These are phyloP conservation scores for Chunga burmeisteri DNA, from an alignment of 2,113 vertebrate genomes.

Conservation along the genomic window DNA sequence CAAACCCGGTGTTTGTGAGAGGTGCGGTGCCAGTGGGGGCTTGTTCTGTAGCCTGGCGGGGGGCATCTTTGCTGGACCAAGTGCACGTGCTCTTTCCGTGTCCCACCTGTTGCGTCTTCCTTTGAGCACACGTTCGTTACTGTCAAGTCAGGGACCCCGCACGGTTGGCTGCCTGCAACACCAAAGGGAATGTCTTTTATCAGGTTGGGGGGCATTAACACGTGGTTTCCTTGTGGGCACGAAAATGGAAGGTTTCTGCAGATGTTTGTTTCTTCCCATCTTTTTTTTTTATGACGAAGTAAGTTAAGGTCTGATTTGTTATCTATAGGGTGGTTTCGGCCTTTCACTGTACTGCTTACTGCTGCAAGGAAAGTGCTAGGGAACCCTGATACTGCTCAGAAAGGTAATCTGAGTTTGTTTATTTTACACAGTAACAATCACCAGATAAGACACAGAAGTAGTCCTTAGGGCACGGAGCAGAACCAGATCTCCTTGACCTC, in stretches of 20 bases:
- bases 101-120: neutral
- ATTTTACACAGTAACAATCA: neutral
- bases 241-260: neutral
- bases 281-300: neutral
- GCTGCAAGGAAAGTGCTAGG: neutral
- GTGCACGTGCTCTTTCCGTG: neutral
- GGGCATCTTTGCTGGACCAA: neutral
- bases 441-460: neutral
- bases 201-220: neutral
- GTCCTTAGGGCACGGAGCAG: neutral
- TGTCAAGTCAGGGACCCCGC: rapidly evolving
- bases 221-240: neutral
- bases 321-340: neutral
- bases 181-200: neutral
- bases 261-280: neutral
- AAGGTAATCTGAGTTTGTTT: neutral
- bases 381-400: neutral
- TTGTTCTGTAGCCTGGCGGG: neutral
- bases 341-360: neutral
- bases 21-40: neutral
- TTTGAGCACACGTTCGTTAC: neutral
- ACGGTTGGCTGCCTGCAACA: neutral
- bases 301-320: neutral
- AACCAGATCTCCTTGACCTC: neutral
- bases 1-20: neutral